A percentile compares a stretch with the other conserved stretches of the same genome.
Evolutionary conservation across 1,140 invertebrate genomes (phyloP).

Genomic region (Anastrepha ludens): DNA sequence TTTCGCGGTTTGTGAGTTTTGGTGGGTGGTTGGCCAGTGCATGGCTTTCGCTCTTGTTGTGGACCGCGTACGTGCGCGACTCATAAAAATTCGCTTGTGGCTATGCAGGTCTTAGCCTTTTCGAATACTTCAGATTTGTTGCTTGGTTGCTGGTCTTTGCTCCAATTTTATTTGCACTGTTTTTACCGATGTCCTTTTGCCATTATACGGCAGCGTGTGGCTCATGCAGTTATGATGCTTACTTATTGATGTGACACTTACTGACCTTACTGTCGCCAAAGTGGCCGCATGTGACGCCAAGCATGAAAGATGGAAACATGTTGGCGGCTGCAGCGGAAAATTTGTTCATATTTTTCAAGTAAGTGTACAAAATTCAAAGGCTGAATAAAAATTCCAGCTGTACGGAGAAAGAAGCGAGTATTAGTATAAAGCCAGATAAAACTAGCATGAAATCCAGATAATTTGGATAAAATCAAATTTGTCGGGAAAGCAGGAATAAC

Average conservation of each 20-base stretch:
- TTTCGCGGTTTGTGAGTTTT: background rate
- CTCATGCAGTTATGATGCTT: constrained; percentile 22
- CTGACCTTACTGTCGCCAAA: constrained; percentile 40
- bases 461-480: too few species aligned
- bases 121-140: constrained; percentile 13
- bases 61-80: constrained; percentile 25
- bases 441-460: too few species aligned
- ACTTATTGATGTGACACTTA: constrained; percentile 38
- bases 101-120: background rate
- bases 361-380: too few species aligned
- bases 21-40: background rate
- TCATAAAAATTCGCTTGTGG: constrained; percentile 35
- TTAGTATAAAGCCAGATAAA: too few species aligned
- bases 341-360: background rate
- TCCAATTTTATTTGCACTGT: background rate
- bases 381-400: too few species aligned
- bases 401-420: too few species aligned
- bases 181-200: background rate
- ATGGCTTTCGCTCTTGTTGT: constrained; percentile 18
- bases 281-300: constrained; percentile 29
- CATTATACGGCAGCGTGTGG: constrained; percentile 18
- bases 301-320: constrained; percentile 17
- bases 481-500: too few species aligned
- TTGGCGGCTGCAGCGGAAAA: constrained; percentile 9
- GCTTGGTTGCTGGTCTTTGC: background rate